A percentile compares a stretch with the other conserved stretches of the same genome.
phyloP scores from a whole-genome alignment of 2,797 vertebrate genomes.

The Sebastes reedi region DNA sequence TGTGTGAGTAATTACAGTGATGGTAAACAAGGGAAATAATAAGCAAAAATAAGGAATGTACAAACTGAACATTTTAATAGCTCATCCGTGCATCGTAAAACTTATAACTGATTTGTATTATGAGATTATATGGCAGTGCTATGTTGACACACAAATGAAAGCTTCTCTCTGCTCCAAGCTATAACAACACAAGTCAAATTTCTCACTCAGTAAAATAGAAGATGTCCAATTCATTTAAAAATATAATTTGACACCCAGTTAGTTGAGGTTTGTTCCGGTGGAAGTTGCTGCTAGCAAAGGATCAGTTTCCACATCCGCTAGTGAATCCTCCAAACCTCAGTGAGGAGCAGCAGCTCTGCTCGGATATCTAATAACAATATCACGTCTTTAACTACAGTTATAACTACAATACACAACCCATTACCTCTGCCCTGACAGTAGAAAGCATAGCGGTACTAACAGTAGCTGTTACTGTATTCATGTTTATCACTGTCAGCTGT shows the following conservation, averaged over 20 bases:
- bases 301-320: constrained; percentile 3
- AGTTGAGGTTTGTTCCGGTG: neutral
- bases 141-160: neutral
- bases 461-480: neutral
- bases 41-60: neutral
- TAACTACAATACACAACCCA: too few relatives aligned
- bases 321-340: neutral
- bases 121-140: neutral
- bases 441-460: neutral
- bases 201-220: neutral
- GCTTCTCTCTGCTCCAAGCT: neutral
- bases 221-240: neutral
- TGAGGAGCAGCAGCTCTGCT: neutral
- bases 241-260: neutral
- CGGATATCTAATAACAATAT: neutral
- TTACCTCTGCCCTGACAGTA: neutral
- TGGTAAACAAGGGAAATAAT: neutral
- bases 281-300: neutral
- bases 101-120: too few relatives aligned
- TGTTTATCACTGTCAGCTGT: neutral
- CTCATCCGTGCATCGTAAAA: neutral
- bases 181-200: neutral
- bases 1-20: neutral
- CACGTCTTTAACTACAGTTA: too few relatives aligned
- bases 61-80: neutral